Conservation (phyloP, 2,888 invertebrate genomes). For the Anagyrus pseudococci region DNA sequence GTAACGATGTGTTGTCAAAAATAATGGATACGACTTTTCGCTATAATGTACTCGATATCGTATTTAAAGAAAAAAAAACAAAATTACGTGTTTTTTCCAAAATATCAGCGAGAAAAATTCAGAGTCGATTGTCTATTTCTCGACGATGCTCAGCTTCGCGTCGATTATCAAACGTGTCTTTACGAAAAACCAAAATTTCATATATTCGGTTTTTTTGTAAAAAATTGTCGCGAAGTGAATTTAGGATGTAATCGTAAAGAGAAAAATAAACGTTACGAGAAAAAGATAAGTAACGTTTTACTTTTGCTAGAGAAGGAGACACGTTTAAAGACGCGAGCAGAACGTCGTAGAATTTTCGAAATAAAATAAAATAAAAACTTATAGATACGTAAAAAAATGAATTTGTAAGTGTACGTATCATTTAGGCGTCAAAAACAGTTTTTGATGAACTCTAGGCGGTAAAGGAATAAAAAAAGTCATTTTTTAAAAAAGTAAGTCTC, state of each 20-base stretch:
- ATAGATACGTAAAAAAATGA: slow-evolving; percentile 24
- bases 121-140: slow-evolving; percentile 26
- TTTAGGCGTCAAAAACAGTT: slow-evolving; percentile 14
- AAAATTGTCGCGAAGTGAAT: slow-evolving; percentile 1
- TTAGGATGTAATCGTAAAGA: neutral
- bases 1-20: slow-evolving; percentile 2
- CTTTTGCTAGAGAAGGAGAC: slow-evolving; percentile 13
- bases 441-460: too few relatives aligned
- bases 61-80: slow-evolving; percentile 20
- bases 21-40: slow-evolving; percentile 31
- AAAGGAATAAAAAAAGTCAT: slow-evolving; percentile 3
- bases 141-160: slow-evolving; percentile 24
- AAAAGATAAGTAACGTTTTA: neutral
- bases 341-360: slow-evolving; percentile 5
- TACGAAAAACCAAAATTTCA: slow-evolving; percentile 2
- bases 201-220: too few relatives aligned
- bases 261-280: neutral
- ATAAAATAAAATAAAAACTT: slow-evolving; percentile 8
- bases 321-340: slow-evolving; percentile 18
- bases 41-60: slow-evolving; percentile 36
- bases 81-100: slow-evolving; percentile 32
- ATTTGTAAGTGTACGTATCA: slow-evolving; percentile 20
- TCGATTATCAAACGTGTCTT: slow-evolving; percentile 20
- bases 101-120: slow-evolving; percentile 17
- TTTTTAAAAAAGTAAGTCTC: slow-evolving; percentile 25